Evolutionary conservation across 2,113 vertebrate species (phyloP).

Genomic region (Amphilophus citrinellus): DNA sequence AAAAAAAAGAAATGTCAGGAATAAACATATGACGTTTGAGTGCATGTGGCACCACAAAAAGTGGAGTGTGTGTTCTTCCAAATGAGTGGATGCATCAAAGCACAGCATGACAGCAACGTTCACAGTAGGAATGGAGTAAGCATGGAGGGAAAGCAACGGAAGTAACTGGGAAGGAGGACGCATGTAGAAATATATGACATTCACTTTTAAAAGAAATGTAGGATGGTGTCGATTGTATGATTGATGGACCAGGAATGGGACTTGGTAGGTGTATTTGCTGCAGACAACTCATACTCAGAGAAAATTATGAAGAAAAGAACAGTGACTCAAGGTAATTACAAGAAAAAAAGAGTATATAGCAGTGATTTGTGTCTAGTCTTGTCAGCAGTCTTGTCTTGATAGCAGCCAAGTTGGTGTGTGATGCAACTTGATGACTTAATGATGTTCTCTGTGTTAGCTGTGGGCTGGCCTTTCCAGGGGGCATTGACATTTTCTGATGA

Average conservation of each 20-base stretch:
- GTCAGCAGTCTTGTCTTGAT: slow-evolving; percentile 15
- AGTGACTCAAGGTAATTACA: background rate
- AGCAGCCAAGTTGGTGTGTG: slow-evolving; percentile 15
- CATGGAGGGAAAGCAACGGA: background rate
- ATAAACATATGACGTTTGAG: slow-evolving; percentile 7
- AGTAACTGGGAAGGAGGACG: slow-evolving; percentile 20
- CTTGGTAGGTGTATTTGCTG: background rate
- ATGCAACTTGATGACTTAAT: slow-evolving; percentile 42
- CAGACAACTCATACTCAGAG: background rate
- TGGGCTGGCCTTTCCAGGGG: slow-evolving; percentile 31
- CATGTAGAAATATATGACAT: background rate
- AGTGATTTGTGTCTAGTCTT: background rate
- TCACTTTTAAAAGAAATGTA: slow-evolving; percentile 1
- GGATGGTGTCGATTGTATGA: background rate
- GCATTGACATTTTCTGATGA: slow-evolving; percentile 42
- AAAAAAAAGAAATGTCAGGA: slow-evolving; percentile 14
- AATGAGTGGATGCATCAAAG: slow-evolving; percentile 29
- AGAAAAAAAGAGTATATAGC: background rate
- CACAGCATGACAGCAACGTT: slow-evolving; percentile 44
- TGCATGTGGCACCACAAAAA: background rate
- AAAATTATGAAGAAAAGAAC: background rate
- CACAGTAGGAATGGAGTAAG: slow-evolving; percentile 1
- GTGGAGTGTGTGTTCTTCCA: slow-evolving; percentile 6
- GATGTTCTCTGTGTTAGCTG: slow-evolving; percentile 24
- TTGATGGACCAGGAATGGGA: slow-evolving; percentile 1